These are phyloP conservation scores for Sminthurides bifidus DNA, from an alignment of 1,140 invertebrate species.

Conservation along the genomic window DNA sequence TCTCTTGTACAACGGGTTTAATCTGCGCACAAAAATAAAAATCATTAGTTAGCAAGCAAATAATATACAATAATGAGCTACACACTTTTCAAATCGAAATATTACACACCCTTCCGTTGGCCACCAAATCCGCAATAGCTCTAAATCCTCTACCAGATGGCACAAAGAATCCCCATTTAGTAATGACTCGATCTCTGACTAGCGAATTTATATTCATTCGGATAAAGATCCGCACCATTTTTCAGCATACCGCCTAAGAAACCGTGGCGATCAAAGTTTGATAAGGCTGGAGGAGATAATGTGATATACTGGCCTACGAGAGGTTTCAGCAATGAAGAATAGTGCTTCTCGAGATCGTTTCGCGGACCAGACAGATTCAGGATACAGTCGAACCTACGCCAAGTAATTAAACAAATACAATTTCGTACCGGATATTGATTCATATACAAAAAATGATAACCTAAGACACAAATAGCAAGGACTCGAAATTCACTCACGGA, in stretches of 20 bases:
- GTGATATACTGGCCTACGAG: constrained; percentile 67
- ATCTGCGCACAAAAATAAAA: constrained; percentile 31
- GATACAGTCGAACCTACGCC: constrained; percentile 63
- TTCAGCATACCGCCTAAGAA: constrained; percentile 35
- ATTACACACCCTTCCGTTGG: constrained; percentile 6
- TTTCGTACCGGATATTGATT: not conserved
- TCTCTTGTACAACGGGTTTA: constrained; percentile 40
- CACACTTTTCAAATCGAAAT: not conserved
- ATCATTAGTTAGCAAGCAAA: not conserved
- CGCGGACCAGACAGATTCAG: constrained; percentile 70
- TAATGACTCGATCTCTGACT: not conserved
- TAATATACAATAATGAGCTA: not conserved
- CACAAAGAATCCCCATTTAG: constrained; percentile 27
- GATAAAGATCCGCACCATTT: constrained; percentile 5
- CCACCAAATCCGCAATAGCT: not conserved
- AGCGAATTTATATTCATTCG: constrained; percentile 8
- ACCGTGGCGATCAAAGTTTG: constrained; percentile 67
- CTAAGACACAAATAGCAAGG: not conserved
- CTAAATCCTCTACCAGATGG: constrained; percentile 1
- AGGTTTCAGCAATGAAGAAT: constrained; percentile 41
- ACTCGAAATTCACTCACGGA: constrained; percentile 54
- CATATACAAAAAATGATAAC: not conserved
- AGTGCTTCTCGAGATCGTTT: constrained; percentile 41
- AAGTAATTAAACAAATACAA: not conserved
- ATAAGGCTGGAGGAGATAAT: constrained; percentile 65